These are phyloP conservation scores for Cheilosia pagana DNA, from an alignment of 2,888 invertebrate species.

Conservation along the genomic window DNA sequence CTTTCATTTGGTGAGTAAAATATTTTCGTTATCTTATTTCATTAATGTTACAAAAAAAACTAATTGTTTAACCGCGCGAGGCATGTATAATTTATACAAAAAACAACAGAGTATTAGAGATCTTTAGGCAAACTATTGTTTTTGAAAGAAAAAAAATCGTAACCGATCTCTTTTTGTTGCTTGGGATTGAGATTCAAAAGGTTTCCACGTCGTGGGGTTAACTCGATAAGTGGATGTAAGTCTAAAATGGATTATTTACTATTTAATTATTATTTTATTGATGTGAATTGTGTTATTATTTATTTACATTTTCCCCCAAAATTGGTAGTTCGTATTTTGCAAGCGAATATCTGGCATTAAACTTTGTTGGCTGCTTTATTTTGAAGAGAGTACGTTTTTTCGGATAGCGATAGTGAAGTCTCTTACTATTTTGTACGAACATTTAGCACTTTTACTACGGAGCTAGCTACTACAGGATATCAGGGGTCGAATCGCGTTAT, in stretches of 20 bases:
- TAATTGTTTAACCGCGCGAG: constrained; percentile 59
- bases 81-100: constrained; percentile 3
- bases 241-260: constrained; percentile 54
- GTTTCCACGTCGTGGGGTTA: constrained; percentile 66
- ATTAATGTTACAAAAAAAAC: constrained; percentile 50
- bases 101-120: constrained; percentile 26
- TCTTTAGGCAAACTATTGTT: constrained; percentile 54
- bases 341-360: constrained; percentile 48
- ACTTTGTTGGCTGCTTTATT: too few species aligned
- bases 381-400: too few species aligned
- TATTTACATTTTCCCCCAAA: not conserved
- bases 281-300: constrained; percentile 9
- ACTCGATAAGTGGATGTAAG: constrained; percentile 67
- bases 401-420: too few species aligned
- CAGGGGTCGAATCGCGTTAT: too few species aligned
- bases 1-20: constrained; percentile 73
- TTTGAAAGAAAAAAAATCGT: constrained; percentile 40
- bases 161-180: constrained; percentile 49
- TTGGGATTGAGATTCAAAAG: constrained; percentile 61
- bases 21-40: constrained; percentile 69
- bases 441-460: too few species aligned
- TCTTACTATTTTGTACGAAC: too few species aligned
- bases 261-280: constrained; percentile 23
- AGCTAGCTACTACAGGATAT: too few species aligned
- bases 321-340: constrained; percentile 50